Evolutionary conservation across 2,888 invertebrate species (phyloP).

Genomic region (Rhamnusium bicolor): DNA sequence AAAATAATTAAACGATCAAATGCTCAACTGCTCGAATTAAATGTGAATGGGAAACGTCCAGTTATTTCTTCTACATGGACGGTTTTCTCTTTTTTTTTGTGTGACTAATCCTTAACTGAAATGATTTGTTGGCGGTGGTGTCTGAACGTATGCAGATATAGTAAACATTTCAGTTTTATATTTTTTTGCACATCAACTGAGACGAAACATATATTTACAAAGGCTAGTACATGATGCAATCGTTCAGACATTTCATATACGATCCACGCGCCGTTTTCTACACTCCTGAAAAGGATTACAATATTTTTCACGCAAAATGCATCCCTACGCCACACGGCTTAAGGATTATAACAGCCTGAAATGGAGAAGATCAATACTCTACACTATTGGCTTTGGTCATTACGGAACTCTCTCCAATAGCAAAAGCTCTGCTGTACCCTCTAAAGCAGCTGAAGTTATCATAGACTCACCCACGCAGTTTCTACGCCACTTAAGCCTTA

Average conservation of each 20-base stretch:
- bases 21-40: too few relatives aligned
- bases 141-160: constrained; percentile 9
- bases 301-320: constrained; percentile 33
- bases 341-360: constrained; percentile 19
- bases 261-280: constrained; percentile 25
- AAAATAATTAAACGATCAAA: too few relatives aligned
- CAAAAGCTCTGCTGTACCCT: constrained; percentile 34
- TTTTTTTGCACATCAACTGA: constrained; percentile 25
- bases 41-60: too few relatives aligned
- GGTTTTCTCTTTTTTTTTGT: neutral
- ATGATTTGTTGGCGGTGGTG: constrained; percentile 7
- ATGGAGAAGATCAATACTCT: constrained; percentile 54
- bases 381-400: constrained; percentile 60
- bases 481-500: neutral
- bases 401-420: constrained; percentile 54
- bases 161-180: constrained; percentile 12
- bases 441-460: constrained; percentile 27
- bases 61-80: too few relatives aligned
- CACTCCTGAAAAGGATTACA: constrained; percentile 39
- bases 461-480: constrained; percentile 24
- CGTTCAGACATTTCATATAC: constrained; percentile 37
- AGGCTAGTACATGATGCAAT: constrained; percentile 42
- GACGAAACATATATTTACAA: constrained; percentile 34
- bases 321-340: constrained; percentile 18
- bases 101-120: neutral